Conservation (phyloP, 2,113 vertebrate genomes). For the Syrmaticus mikado region DNA sequence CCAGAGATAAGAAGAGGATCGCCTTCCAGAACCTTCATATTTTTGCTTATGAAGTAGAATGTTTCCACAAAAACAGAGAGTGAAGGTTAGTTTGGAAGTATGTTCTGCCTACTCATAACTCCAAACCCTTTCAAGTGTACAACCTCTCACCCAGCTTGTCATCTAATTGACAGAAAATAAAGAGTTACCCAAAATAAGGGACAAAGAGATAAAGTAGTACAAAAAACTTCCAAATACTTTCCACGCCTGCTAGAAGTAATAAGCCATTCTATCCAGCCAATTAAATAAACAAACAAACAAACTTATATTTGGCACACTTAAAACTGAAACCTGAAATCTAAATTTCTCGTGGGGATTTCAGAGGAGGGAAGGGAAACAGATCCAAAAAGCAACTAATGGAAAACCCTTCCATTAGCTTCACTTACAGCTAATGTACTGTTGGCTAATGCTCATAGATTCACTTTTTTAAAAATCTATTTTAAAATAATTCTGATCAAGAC, state of each 20-base stretch:
- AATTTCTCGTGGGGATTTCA: neutral
- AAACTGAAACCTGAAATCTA: neutral
- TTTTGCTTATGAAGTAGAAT: neutral
- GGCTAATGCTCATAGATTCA: neutral
- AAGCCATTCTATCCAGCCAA: neutral
- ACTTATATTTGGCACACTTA: neutral
- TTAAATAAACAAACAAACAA: neutral
- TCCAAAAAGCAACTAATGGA: neutral
- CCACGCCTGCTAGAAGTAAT: neutral
- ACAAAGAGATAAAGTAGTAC: neutral
- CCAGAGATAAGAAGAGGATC: neutral
- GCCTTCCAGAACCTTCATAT: neutral
- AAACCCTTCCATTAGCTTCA: neutral
- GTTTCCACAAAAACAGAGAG: neutral
- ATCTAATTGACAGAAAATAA: neutral
- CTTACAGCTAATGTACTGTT: neutral
- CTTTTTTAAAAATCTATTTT: neutral
- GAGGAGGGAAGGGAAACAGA: neutral
- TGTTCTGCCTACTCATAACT: neutral
- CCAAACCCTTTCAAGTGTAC: neutral
- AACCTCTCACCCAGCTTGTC: neutral
- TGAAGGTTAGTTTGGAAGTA: neutral
- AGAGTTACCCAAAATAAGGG: neutral
- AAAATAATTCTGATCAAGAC: neutral
- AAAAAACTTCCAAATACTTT: neutral